These are phyloP conservation scores for Melangyna quadrimaculata DNA, from an alignment of 2,888 invertebrate species.

Conservation along the genomic window DNA sequence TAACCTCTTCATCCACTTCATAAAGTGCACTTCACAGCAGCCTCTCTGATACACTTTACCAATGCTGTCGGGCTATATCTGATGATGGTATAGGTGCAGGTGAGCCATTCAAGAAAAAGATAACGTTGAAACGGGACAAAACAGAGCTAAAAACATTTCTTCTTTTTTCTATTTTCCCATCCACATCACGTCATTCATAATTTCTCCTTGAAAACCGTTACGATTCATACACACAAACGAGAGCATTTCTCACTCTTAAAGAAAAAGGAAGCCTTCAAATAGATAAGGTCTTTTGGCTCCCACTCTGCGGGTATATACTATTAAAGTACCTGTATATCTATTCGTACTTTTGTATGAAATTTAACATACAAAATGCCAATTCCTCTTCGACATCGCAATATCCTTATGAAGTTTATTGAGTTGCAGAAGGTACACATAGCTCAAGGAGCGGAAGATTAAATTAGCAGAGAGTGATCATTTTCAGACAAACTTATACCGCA, in stretches of 20 bases:
- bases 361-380: slow-evolving; percentile 1
- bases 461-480: slow-evolving; percentile 70
- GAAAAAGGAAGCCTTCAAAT: slow-evolving; percentile 50
- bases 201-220: slow-evolving; percentile 69
- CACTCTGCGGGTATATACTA: background rate
- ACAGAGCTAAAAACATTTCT: slow-evolving; percentile 17
- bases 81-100: background rate
- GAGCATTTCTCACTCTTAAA: slow-evolving; percentile 27
- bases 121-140: slow-evolving; percentile 11
- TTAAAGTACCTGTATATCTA: slow-evolving; percentile 28
- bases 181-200: slow-evolving; percentile 70
- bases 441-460: slow-evolving; percentile 62
- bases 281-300: slow-evolving; percentile 67
- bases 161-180: slow-evolving; percentile 27
- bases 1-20: slow-evolving; percentile 72
- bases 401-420: slow-evolving; percentile 48
- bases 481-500: slow-evolving; percentile 42
- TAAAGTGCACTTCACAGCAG: slow-evolving; percentile 69
- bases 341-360: background rate
- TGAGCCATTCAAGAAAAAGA: slow-evolving; percentile 16
- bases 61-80: background rate
- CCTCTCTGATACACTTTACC: background rate
- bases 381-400: slow-evolving; percentile 4
- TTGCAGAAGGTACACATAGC: slow-evolving; percentile 60
- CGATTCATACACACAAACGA: slow-evolving; percentile 53